Percentiles rank a stretch among this genome's conserved stretches.
Evolutionary conservation across 1,140 invertebrate genomes (phyloP).

Genomic region (Sarcophaga bullata): DNA sequence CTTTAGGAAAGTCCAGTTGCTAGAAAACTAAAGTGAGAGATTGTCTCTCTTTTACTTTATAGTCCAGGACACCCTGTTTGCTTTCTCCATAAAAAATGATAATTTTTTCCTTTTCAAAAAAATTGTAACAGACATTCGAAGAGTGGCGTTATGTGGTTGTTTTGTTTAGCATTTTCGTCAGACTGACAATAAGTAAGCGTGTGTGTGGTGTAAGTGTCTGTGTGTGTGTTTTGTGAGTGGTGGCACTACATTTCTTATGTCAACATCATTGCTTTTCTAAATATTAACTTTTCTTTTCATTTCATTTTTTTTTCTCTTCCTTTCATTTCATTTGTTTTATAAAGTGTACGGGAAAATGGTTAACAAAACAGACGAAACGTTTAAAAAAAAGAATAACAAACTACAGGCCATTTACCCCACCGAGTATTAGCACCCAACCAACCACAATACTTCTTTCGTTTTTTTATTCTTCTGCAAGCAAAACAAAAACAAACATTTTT

Average conservation of each 20-base stretch:
- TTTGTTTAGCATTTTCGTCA: background rate
- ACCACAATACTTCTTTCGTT: background rate
- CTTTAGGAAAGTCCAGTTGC: too few relatives aligned
- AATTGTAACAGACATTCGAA: too few relatives aligned
- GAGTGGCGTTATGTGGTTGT: too few relatives aligned
- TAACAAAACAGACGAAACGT: conserved; percentile 4
- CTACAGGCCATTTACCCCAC: too few relatives aligned
- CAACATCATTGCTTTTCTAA: conserved; percentile 28
- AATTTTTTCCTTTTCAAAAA: too few relatives aligned
- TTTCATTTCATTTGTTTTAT: conserved; percentile 8
- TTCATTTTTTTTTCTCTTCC: background rate
- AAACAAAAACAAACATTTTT: background rate
- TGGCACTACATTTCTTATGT: conserved; percentile 6
- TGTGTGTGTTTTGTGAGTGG: too few relatives aligned
- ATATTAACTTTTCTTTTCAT: conserved; percentile 21
- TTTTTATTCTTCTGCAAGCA: background rate
- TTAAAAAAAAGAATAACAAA: background rate
- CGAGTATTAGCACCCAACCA: too few relatives aligned
- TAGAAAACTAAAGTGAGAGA: too few relatives aligned
- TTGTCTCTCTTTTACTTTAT: too few relatives aligned
- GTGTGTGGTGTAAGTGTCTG: too few relatives aligned
- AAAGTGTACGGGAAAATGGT: background rate
- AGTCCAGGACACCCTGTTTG: too few relatives aligned
- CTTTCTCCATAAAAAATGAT: too few relatives aligned
- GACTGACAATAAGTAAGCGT: background rate